A percentile compares a stretch with the other conserved stretches of the same genome.
Evolutionary conservation across 2,888 invertebrate genomes (phyloP).

Genomic region (Polietes domitor): DNA sequence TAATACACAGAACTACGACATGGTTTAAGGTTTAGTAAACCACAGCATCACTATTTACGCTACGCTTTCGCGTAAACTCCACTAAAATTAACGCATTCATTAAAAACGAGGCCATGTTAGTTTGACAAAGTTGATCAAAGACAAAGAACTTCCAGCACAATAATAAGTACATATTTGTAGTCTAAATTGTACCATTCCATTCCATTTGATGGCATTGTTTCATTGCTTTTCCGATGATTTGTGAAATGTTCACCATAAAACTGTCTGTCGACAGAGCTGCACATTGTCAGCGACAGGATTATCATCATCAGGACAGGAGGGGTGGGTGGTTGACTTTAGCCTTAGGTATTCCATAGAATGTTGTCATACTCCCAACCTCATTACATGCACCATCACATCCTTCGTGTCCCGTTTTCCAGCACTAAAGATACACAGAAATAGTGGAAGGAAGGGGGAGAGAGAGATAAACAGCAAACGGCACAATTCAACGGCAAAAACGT

Average conservation of each 20-base stretch:
- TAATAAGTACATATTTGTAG: background rate
- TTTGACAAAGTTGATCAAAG: too few species aligned
- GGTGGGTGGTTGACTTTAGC: too few species aligned
- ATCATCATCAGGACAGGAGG: background rate
- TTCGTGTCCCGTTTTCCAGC: slow-evolving; percentile 2
- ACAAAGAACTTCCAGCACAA: background rate
- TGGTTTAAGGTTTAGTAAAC: too few species aligned
- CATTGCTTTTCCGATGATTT: slow-evolving; percentile 2
- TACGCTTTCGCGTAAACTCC: too few species aligned
- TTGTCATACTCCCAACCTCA: background rate
- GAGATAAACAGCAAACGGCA: background rate
- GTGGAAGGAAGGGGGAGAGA: too few species aligned
- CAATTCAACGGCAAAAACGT: slow-evolving; percentile 16
- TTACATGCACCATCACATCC: background rate
- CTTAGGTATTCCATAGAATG: slow-evolving; percentile 7
- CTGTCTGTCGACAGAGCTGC: background rate
- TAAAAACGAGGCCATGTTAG: too few species aligned
- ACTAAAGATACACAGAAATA: too few species aligned
- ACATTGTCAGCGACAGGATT: background rate
- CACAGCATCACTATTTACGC: too few species aligned
- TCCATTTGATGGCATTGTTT: background rate
- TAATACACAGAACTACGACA: too few species aligned
- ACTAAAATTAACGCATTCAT: too few species aligned
- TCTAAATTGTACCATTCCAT: background rate
- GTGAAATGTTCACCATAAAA: background rate